Percentiles rank a stretch among this genome's conserved stretches.
Conservation (phyloP, 2,113 vertebrate species). For the Urocitellus parryii region DNA sequence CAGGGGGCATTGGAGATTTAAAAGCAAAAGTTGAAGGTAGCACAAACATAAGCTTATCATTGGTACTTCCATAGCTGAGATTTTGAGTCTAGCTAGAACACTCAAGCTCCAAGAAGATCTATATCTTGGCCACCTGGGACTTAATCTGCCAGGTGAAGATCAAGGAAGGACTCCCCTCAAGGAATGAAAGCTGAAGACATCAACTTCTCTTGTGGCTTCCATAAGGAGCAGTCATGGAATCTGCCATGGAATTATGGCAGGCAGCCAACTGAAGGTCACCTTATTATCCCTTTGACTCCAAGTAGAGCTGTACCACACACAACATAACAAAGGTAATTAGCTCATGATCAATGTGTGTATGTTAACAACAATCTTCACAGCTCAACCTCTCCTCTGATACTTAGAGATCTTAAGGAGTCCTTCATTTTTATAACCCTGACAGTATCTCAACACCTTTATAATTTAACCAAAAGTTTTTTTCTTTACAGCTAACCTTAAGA, state of each 20-base stretch:
- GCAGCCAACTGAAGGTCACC: background rate
- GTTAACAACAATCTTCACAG: background rate
- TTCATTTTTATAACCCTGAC: background rate
- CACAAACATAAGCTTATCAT: background rate
- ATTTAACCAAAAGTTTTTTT: background rate
- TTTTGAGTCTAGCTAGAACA: background rate
- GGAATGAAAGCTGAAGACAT: background rate
- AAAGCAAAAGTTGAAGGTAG: background rate
- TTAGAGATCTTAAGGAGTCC: background rate
- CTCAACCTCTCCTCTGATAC: background rate
- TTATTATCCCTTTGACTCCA: background rate
- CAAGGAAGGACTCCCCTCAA: background rate
- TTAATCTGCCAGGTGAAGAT: background rate
- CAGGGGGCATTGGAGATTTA: background rate
- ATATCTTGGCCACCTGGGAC: background rate
- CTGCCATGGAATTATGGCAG: background rate
- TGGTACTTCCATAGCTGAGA: conserved; percentile 52
- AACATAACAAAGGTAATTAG: background rate
- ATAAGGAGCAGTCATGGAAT: background rate
- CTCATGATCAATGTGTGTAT: too few species aligned
- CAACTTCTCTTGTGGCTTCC: background rate
- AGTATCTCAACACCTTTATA: background rate
- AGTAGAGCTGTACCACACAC: background rate
- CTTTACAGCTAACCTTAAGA: background rate
- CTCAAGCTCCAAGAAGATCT: background rate